Conservation (phyloP, 2,113 vertebrate genomes). For the Pyrgilauda ruficollis region DNA sequence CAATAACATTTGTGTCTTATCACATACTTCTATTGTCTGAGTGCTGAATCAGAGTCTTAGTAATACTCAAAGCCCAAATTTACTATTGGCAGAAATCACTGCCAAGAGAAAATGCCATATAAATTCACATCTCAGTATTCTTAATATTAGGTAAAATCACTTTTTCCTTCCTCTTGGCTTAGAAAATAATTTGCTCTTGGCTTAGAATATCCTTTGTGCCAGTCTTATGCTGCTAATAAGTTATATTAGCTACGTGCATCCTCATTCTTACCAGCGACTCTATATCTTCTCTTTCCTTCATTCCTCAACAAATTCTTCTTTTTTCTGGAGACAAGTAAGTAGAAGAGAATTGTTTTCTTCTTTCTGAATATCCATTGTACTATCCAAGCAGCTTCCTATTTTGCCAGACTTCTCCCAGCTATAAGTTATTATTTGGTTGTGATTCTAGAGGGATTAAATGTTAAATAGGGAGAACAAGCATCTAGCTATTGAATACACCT, state of each 20-base stretch:
- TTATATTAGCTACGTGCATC: accelerated
- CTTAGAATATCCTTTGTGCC: neutral
- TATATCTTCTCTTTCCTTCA: neutral
- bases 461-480: neutral
- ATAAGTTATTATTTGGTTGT: accelerated
- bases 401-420: neutral
- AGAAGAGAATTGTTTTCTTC: neutral
- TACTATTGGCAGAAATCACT: neutral
- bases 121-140: neutral
- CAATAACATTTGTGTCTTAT: neutral
- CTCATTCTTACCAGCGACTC: neutral
- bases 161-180: neutral
- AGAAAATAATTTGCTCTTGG: neutral
- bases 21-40: neutral
- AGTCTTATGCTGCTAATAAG: neutral
- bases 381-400: neutral
- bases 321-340: neutral
- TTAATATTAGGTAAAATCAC: neutral
- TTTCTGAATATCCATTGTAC: neutral
- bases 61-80: neutral
- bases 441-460: neutral
- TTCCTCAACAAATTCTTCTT: neutral
- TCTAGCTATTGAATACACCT: neutral
- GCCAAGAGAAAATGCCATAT: neutral
- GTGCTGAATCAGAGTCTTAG: neutral